A percentile compares a stretch with the other conserved stretches of the same genome.
These are phyloP conservation scores for Crenuchus spilurus DNA, from an alignment of 2,797 vertebrate species.

Conservation along the genomic window DNA sequence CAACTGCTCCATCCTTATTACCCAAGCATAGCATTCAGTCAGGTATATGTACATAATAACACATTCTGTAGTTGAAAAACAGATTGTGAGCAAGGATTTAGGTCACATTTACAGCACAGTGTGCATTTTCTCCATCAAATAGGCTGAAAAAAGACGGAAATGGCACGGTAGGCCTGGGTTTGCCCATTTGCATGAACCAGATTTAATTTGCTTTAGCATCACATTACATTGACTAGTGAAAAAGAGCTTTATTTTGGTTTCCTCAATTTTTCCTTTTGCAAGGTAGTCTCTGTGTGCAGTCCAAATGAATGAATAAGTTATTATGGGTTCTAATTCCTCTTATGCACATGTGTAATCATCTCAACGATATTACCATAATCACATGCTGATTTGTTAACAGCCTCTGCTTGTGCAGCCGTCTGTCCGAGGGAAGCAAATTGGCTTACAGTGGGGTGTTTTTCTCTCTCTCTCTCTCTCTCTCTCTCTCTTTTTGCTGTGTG, in stretches of 20 bases:
- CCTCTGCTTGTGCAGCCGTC: conserved; percentile 54
- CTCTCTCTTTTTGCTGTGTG: conserved; percentile 45
- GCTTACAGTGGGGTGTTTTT: conserved; percentile 44
- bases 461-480: not conserved
- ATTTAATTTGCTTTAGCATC: conserved; percentile 33
- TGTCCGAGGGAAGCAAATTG: conserved; percentile 53
- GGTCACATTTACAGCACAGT: conserved; percentile 20
- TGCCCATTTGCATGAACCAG: conserved; percentile 31
- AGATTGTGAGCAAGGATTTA: conserved; percentile 18
- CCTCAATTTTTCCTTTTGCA: conserved; percentile 1
- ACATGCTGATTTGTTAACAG: conserved; percentile 63
- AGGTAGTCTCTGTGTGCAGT: conserved; percentile 41
- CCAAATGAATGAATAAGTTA: conserved; percentile 51
- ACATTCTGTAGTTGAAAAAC: conserved; percentile 8
- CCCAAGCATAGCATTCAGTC: not conserved
- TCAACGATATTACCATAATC: conserved; percentile 64
- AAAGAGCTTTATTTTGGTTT: conserved; percentile 14
- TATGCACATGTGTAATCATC: conserved; percentile 55
- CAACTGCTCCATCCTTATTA: conserved; percentile 17
- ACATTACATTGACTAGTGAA: conserved; percentile 4
- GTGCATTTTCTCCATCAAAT: conserved; percentile 12
- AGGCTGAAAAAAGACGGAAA: conserved; percentile 19
- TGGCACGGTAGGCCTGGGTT: not conserved
- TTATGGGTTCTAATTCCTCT: conserved; percentile 59
- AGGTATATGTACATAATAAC: conserved; percentile 3